phyloP scores from a whole-genome alignment of 2,113 vertebrate genomes.

The Rhinopithecus roxellana region DNA sequence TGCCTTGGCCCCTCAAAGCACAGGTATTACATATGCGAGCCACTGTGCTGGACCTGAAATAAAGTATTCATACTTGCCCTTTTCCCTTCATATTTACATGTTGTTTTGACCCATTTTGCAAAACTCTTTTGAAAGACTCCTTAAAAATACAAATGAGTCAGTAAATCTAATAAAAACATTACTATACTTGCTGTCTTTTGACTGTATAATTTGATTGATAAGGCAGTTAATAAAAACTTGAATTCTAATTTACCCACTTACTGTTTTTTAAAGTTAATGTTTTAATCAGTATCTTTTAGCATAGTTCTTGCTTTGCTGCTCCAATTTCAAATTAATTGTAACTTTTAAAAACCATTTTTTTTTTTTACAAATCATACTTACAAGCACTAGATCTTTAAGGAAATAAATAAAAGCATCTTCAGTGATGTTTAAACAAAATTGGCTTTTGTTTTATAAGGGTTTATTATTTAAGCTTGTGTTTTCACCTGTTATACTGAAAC shows the following conservation, averaged over 20 bases:
- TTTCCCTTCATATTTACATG: neutral
- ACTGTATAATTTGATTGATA: slow-evolving; percentile 61
- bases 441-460: neutral
- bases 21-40: too few species aligned
- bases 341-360: neutral
- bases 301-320: neutral
- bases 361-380: neutral
- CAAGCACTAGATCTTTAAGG: neutral
- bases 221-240: slow-evolving; percentile 58
- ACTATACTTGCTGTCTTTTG: slow-evolving; percentile 56
- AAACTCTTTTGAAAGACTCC: slow-evolving; percentile 52
- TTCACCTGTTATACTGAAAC: neutral
- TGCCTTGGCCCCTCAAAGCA: too few species aligned
- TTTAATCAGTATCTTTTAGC: neutral
- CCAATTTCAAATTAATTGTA: neutral
- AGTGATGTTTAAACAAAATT: neutral
- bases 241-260: slow-evolving; percentile 63
- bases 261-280: neutral
- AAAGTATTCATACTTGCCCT: neutral
- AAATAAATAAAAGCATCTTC: neutral
- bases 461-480: neutral
- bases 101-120: slow-evolving; percentile 49
- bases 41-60: neutral
- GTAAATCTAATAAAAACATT: slow-evolving; percentile 69
- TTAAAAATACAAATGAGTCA: slow-evolving; percentile 49